phyloP scores from a whole-genome alignment of 2,888 invertebrate species.

The Emmelina monodactyla region DNA sequence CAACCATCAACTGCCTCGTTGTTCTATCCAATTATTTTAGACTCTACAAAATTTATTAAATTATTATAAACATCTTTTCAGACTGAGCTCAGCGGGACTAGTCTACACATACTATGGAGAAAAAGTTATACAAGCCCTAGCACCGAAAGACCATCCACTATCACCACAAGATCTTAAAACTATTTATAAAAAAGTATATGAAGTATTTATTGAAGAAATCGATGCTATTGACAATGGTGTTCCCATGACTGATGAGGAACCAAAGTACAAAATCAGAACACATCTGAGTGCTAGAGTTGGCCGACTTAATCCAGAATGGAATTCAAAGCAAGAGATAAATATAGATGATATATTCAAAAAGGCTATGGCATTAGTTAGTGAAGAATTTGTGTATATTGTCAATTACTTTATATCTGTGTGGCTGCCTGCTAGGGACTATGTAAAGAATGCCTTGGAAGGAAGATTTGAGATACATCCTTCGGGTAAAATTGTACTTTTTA shows the following conservation, averaged over 20 bases:
- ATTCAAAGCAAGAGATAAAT: slow-evolving; percentile 60
- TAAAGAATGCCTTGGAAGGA: slow-evolving; percentile 74
- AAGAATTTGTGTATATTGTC: slow-evolving; percentile 79
- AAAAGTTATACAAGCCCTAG: slow-evolving; percentile 71
- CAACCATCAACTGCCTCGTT: too few relatives aligned
- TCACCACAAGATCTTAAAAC: slow-evolving; percentile 57
- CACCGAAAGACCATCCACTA: slow-evolving; percentile 37
- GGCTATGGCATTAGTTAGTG: slow-evolving; percentile 80
- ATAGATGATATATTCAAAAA: slow-evolving; percentile 72
- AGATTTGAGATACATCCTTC: slow-evolving; percentile 74
- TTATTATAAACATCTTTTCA: too few relatives aligned
- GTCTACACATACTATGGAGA: slow-evolving; percentile 91
- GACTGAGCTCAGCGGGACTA: slow-evolving; percentile 94
- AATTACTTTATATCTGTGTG: slow-evolving; percentile 72
- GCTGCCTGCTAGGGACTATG: slow-evolving; percentile 86
- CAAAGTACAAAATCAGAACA: slow-evolving; percentile 80
- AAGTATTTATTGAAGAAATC: slow-evolving; percentile 88
- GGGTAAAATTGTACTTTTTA: slow-evolving; percentile 83
- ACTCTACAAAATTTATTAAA: too few relatives aligned
- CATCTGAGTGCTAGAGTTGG: slow-evolving; percentile 78
- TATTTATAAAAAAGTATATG: slow-evolving; percentile 80
- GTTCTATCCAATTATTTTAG: too few relatives aligned
- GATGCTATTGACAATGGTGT: slow-evolving; percentile 99
- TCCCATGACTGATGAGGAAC: slow-evolving; percentile 76
- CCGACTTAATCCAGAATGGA: slow-evolving; percentile 87